Evolutionary conservation across 2,797 vertebrate genomes (phyloP), one percentile per base, ranked within the genome.

Genomic region (Chelmon rostratus): DNA sequence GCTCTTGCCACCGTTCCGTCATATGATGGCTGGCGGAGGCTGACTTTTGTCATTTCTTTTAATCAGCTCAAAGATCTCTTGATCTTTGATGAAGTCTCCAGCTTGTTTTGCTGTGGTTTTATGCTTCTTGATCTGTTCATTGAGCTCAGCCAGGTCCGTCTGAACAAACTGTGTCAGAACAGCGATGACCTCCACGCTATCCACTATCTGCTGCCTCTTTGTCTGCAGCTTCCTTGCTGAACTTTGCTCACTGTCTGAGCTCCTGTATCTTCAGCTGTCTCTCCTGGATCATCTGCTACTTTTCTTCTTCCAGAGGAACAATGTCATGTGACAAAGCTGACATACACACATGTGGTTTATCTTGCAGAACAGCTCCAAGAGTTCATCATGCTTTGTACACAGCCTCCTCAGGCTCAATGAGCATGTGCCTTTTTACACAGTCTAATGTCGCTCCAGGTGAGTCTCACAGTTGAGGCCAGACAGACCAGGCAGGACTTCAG

Each of bases 401-500:
- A 57, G n/a, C n/a, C n/a, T 38, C 40, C 50, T 57, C 5, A 10
- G 84, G 82, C 61, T 78, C 37, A 0, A 73, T 68, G 23, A 90
- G 73, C 54, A 70, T 67, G 21, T 90, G 83, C n/a, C 47, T 78
- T 53, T 78, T 85, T 2, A 86, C 1, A 85, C 35, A 16, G 57
- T 75, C 12, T 42, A 53, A 44, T 85, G 78, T 25, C 40, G 40
- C 53, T 81, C 38, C 75, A 85, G 62, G 61, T 85, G 83, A 42
- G 40, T 25, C 37, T 73, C 37, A 21, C 79, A 82, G 50, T 64
- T 0, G 71, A 85, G 19, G 49, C 9, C 57, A 46, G 42, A 61
- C 83, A 82, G 57, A 79, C 52, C 62, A 82, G 38, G 16, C 83
- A 85, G 75, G 79, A 82, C 52, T 68, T 81, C 28, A 78, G 19